Base-by-base conservation (phyloP, 2,797 vertebrate species). In the Rallus crepitans region DNA sequence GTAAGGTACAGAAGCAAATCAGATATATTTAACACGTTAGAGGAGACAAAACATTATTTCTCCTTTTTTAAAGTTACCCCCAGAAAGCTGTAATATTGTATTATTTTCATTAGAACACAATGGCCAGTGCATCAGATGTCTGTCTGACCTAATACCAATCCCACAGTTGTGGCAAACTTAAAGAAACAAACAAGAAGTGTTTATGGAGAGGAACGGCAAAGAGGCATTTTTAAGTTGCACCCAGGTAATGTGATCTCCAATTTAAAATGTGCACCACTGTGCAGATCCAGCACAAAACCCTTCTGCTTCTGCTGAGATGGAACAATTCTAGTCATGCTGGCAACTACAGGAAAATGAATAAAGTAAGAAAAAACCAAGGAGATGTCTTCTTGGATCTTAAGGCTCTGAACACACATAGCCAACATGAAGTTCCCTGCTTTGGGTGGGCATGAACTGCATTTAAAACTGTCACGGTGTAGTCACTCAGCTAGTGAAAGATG, bases 171-270 rank as follows among this genome's bases (percentile, higher is more conserved):
- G 47, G 56, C 73, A 87, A 86, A 78, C 56, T 82, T 61, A 77
- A 89, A 89, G 81, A 69, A 87, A 82, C 39, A 81, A 96, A 86
- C 56, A 94, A 57, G 30, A 77, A 71, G 23, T 21, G 37, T 50
- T 86, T 59, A 45, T 27, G 50, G 70, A 76, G 39, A 82, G 23
- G 40, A 90, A 83, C 0, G 3, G 63, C 11, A 48, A 93, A 63
- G 39, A 66, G 60, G 28, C 80, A 92, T 84, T 84, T 45, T 86
- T 88, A 87, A 89, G 82, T 81, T 2, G 2, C 33, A 80, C 7
- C 21, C 50, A 16, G 2, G 19, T 79, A 93, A 91, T 0, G 0
- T 15, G 48, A 94, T 50, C 66, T 72, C 17, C 33, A 35, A 52
- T 65, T 83, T 86, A 81, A 78, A 61, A 81, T 68, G 19, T 60